Base-by-base conservation (phyloP, 1,140 invertebrate species). In the Forficula auricularia region DNA sequence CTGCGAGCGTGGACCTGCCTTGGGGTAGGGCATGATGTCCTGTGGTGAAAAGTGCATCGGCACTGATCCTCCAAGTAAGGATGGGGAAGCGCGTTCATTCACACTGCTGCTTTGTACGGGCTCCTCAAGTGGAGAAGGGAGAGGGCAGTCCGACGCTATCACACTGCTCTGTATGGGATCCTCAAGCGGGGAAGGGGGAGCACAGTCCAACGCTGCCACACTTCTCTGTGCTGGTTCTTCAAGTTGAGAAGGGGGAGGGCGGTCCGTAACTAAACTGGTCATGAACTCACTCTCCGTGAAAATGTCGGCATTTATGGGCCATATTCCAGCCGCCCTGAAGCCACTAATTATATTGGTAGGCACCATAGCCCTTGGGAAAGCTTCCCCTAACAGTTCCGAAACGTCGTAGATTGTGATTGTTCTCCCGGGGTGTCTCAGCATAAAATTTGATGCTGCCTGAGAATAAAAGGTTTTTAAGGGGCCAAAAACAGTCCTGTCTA, bases 401-500 rank as follows among this genome's bases (percentile, higher is more conserved):
- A 60, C 43, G 38, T 60, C 50, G 44, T 57, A 57, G n/a, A 60
- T 56, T 8, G 40, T 30, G 16, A 41, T 16, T 15, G 46, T 38
- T 44, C 48, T 49, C 27, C 54, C 55, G 16, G 53, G 52, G 42
- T 59, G 46, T 9, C 33, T 42, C 10, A 43, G 43, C 45, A 62
- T 45, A 54, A 53, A 61, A 36, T 42, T 44, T 19, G 50, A 39
- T 18, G 44, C 34, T 14, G 52, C 45, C 67, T 64, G 44, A 65
- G 72, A 72, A 50, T 59, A 59, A 57, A 46, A 46, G 0, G 13
- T 45, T 42, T 63, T 63, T 8, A 64, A 59, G 15, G 56, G 54
- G 1, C 51, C 53, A 51, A 49, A 58, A 16, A 63, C 53, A 18
- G 54, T 52, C 30, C 51, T 32, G 49, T 64, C 60, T 3, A 65